Conservation (phyloP, 2,797 vertebrate genomes). For the Limnodromus scolopaceus region DNA sequence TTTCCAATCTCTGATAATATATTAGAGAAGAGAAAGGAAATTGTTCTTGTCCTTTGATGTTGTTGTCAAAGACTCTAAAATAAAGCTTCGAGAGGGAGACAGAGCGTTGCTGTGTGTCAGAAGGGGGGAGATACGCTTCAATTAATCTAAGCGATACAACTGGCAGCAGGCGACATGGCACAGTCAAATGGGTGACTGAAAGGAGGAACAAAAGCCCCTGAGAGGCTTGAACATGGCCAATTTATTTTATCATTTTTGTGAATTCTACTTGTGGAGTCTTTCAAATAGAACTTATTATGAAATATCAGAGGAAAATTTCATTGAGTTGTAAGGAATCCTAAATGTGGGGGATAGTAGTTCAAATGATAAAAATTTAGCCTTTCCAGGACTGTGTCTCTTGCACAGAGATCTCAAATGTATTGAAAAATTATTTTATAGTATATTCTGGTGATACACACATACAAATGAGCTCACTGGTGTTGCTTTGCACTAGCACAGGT, state of each 20-base stretch:
- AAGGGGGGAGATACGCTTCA: not conserved
- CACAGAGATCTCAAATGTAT: not conserved
- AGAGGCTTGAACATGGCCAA: not conserved
- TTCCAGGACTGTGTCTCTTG: not conserved
- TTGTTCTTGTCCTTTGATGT: constrained; percentile 37
- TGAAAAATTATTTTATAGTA: not conserved
- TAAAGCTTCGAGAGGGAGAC: not conserved
- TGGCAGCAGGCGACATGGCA: not conserved
- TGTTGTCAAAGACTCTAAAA: constrained; percentile 46
- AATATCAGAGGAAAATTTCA: not conserved
- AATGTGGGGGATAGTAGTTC: not conserved
- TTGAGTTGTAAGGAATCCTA: not conserved
- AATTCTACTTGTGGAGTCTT: not conserved
- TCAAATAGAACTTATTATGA: not conserved
- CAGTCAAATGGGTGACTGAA: not conserved
- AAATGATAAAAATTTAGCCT: not conserved
- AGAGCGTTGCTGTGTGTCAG: not conserved
- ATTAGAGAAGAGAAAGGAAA: constrained; percentile 16
- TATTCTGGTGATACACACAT: not conserved
- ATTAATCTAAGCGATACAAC: not conserved
- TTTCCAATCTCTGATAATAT: constrained; percentile 8
- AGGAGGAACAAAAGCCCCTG: not conserved
- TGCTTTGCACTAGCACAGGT: not conserved
- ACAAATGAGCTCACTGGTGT: not conserved
- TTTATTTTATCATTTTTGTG: not conserved